A percentile compares a stretch with the other conserved stretches of the same genome.
Evolutionary conservation across 2,888 invertebrate species (phyloP).

Genomic region (Euzophera pinguis): DNA sequence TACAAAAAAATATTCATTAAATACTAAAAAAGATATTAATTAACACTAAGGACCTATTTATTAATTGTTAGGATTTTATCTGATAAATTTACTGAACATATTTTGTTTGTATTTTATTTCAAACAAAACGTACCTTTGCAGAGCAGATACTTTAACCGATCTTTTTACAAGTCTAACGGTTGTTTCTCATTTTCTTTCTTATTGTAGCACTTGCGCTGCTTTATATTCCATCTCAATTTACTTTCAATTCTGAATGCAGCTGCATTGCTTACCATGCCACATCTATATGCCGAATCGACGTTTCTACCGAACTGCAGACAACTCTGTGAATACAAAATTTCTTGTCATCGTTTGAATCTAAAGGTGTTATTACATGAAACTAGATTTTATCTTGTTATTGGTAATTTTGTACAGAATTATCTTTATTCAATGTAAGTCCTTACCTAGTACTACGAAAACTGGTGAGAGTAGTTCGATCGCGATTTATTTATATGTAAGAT

Average conservation of each 20-base stretch:
- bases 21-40: no score
- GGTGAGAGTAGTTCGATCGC: no score
- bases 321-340: conserved; percentile 14
- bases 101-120: no score
- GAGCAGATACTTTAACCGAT: not conserved
- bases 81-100: no score
- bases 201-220: conserved; percentile 5
- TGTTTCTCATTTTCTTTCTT: not conserved
- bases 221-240: conserved; percentile 7
- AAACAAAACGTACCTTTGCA: not conserved
- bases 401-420: not conserved
- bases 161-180: not conserved
- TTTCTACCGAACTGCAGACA: conserved; percentile 11
- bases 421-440: no score
- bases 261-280: conserved; percentile 8
- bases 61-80: no score
- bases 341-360: conserved; percentile 24
- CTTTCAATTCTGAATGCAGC: not conserved
- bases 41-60: no score
- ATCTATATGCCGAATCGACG: conserved; percentile 12
- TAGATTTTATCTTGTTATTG: not conserved
- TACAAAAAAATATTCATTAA: no score
- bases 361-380: conserved; percentile 5
- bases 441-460: no score
- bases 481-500: no score